These are phyloP conservation scores for Lycocerus yunnanus DNA, from an alignment of 2,888 invertebrate species.

Conservation along the genomic window DNA sequence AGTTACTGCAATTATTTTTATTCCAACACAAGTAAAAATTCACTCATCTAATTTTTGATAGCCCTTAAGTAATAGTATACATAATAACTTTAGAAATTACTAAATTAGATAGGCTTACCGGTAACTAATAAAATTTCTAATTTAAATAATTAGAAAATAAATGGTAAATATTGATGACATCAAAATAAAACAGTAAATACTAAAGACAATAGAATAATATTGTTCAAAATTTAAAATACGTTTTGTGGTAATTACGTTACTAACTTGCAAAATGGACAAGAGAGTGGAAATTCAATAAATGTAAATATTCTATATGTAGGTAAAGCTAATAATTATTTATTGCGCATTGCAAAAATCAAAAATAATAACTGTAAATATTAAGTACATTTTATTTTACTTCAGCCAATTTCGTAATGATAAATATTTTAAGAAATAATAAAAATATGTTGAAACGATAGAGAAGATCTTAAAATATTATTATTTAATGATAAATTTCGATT, in stretches of 20 bases:
- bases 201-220: neutral
- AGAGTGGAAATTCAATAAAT: neutral
- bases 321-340: neutral
- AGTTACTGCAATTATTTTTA: neutral
- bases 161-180: neutral
- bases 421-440: neutral
- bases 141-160: neutral
- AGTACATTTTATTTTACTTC: neutral
- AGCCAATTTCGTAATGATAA: neutral
- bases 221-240: neutral
- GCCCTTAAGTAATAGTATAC: too few relatives aligned
- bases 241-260: neutral
- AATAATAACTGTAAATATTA: neutral
- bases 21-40: neutral
- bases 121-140: neutral
- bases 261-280: neutral
- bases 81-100: too few relatives aligned
- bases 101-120: neutral
- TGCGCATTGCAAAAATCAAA: neutral
- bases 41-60: too few relatives aligned
- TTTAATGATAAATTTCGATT: neutral
- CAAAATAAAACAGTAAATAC: neutral
- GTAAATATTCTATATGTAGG: neutral
- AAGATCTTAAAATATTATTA: neutral
- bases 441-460: neutral